Base-by-base conservation (phyloP, 1,140 invertebrate species). In the Ceratina australensis region DNA sequence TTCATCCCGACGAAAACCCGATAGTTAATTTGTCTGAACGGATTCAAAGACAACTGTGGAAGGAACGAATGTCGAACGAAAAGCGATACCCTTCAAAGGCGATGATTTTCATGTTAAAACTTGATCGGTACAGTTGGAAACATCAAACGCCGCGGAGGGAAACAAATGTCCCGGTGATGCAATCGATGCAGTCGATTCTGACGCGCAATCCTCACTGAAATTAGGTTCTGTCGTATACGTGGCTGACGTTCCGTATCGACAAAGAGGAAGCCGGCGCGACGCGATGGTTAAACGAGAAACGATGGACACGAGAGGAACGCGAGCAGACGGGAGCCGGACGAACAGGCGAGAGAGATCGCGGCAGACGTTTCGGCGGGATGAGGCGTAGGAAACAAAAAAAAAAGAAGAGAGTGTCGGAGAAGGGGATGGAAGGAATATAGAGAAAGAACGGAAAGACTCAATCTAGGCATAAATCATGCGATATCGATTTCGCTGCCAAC, bases 381-480 rank as follows among this genome's bases (percentile, higher is more conserved):
- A 8, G 1, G 1, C 18, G n/a, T n/a, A n/a, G n/a, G n/a, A n/a
- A n/a, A n/a, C n/a, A n/a, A n/a, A n/a, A n/a, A n/a, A n/a, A n/a
- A n/a, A 5, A 16, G 15, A 47, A 8, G 47, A 47, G 42, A 56
- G 18, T 28, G 15, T 50, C 20, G 22, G 52, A 26, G 47, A 24
- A 18, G 33, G n/a, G 56, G 50, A 54, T 1, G 47, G 15, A n/a
- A 59, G 5, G 65, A 63, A 57, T 57, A 76, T 47, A 68, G 15
- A 77, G 78, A 81, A 60, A 81, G 60, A 85, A 60, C 54, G 85
- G 82, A 82, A 87, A 87, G 86, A 87, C 86, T 87, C 86, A 87
- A 86, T 87, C 81, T 86, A 82, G 79, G 86, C 81, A 87, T 86
- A 87, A 87, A 87, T 87, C 85, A 87, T 83, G 73, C 49, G 76